phyloP scores from a whole-genome alignment of 30 jellyfish, hydroid and myxozoan genomes.

The Hydractinia symbiolongicarpus region DNA sequence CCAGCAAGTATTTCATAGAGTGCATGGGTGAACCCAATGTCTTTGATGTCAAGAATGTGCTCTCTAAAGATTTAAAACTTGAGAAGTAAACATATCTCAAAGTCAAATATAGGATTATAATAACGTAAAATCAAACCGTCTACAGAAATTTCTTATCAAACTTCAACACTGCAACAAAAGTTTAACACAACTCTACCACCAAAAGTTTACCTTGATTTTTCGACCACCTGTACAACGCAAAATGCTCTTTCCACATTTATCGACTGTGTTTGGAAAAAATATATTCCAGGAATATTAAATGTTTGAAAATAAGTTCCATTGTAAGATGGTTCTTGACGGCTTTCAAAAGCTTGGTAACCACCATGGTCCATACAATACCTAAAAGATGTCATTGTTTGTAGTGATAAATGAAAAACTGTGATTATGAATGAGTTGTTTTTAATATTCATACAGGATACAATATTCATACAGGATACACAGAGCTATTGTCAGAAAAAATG shows the following conservation, averaged over 20 bases:
- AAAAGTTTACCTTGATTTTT: constrained; percentile 23
- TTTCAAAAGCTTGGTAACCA: constrained; percentile 15
- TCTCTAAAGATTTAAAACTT: constrained; percentile 14
- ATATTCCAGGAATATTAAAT: constrained; percentile 37
- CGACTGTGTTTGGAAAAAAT: constrained; percentile 40
- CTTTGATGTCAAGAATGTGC: constrained; percentile 31
- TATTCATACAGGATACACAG: no score
- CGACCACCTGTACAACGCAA: constrained; percentile 43
- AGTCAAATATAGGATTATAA: neutral
- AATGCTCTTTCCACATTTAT: constrained; percentile 35
- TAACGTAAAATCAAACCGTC: neutral
- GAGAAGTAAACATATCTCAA: neutral
- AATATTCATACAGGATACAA: no score
- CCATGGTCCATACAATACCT: constrained; percentile 45
- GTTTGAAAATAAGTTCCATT: constrained; percentile 41
- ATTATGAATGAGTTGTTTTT: no score
- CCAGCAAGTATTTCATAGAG: constrained; percentile 28
- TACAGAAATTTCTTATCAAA: neutral
- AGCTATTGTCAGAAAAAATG: no score
- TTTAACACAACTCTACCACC: no score
- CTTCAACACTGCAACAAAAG: neutral
- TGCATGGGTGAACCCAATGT: constrained; percentile 46
- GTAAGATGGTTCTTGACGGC: constrained; percentile 32
- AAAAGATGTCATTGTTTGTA: neutral
- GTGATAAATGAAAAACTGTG: neutral